These are phyloP conservation scores for Cryptocephalus moraei DNA, from an alignment of 2,888 invertebrate genomes.

Conservation along the genomic window DNA sequence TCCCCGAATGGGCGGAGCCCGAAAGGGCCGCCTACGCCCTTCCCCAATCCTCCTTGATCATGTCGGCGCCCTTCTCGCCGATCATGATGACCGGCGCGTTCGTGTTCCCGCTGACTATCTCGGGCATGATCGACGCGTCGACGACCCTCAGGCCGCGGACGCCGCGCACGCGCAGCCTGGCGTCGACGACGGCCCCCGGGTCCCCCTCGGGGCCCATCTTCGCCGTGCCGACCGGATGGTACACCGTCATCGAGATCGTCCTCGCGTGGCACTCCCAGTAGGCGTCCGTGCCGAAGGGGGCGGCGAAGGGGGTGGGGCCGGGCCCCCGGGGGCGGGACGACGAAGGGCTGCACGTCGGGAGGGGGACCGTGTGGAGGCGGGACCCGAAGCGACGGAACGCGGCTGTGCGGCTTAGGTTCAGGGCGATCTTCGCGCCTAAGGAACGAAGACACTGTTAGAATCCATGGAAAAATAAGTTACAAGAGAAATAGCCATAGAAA, in stretches of 20 bases:
- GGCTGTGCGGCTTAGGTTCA: slow-evolving; percentile 60
- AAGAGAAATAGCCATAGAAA: no score
- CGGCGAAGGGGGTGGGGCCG: slow-evolving; percentile 37
- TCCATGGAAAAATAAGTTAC: no score
- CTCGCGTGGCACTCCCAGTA: slow-evolving; percentile 83
- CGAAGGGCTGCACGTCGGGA: slow-evolving; percentile 11
- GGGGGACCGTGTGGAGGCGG: slow-evolving; percentile 13
- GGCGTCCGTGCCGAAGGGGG: slow-evolving; percentile 63
- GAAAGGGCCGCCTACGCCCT: neutral
- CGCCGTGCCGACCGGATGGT: slow-evolving; percentile 79
- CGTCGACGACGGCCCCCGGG: slow-evolving; percentile 71
- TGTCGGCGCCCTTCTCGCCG: slow-evolving; percentile 78
- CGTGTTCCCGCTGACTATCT: slow-evolving; percentile 80
- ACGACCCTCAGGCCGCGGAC: slow-evolving; percentile 69
- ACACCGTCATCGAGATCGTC: slow-evolving; percentile 82
- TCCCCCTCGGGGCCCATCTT: slow-evolving; percentile 83
- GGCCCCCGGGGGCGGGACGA: no score
- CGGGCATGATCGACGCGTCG: slow-evolving; percentile 84
- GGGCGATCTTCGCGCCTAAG: slow-evolving; percentile 57
- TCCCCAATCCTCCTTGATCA: slow-evolving; percentile 74
- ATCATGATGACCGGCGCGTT: slow-evolving; percentile 91
- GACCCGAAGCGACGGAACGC: slow-evolving; percentile 69
- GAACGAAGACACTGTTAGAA: no score
- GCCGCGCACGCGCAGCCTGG: slow-evolving; percentile 66
- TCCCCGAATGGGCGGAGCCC: neutral